Evolutionary conservation across 1,140 invertebrate species (phyloP).

Genomic region (Platorchestia sp.): DNA sequence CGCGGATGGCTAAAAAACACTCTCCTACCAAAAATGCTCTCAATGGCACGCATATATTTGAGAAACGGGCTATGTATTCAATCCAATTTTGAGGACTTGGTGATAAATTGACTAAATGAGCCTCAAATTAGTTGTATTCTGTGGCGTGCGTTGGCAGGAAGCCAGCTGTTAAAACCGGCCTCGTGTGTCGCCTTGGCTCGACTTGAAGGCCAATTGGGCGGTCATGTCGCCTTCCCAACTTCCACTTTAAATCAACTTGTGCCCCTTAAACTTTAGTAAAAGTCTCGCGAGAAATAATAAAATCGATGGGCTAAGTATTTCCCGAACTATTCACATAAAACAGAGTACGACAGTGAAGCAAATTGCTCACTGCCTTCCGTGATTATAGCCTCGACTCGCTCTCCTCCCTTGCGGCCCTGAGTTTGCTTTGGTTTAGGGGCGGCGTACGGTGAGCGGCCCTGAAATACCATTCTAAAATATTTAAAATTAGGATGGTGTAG

Average conservation of each 20-base stretch:
- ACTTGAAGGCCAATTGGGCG: conserved; percentile 3
- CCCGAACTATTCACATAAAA: not conserved
- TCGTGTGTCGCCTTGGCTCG: not conserved
- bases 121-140: not conserved
- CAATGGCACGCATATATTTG: too few relatives aligned
- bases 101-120: not conserved
- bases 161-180: not conserved
- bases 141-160: not conserved
- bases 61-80: not conserved
- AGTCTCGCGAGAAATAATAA: not conserved
- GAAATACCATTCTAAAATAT: too few relatives aligned
- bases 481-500: too few relatives aligned
- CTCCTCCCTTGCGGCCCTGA: too few relatives aligned
- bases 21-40: too few relatives aligned
- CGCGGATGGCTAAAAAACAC: too few relatives aligned
- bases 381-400: not conserved
- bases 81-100: not conserved
- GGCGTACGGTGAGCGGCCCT: too few relatives aligned
- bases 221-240: conserved; percentile 20
- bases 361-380: not conserved
- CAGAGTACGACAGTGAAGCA: not conserved
- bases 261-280: not conserved
- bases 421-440: too few relatives aligned
- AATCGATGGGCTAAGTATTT: conserved; percentile 1
- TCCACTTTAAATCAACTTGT: conserved; percentile 37